phyloP scores from a whole-genome alignment of 2,888 invertebrate genomes.

The Atherix ibis region DNA sequence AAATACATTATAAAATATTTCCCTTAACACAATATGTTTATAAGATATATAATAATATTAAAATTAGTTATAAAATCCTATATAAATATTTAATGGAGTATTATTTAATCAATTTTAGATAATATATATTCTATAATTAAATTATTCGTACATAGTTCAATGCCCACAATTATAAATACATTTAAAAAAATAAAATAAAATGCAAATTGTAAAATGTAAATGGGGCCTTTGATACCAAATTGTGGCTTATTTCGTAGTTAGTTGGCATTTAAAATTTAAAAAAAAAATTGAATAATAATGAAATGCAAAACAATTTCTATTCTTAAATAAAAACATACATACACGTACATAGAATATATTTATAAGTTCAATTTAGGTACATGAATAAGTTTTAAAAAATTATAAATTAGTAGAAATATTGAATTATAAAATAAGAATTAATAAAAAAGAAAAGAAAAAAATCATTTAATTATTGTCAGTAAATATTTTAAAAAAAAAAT shows the following conservation, averaged over 20 bases:
- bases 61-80: not conserved
- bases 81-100: slow-evolving; percentile 1
- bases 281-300: slow-evolving; percentile 4
- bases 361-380: not conserved
- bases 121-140: too few species aligned
- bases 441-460: not conserved
- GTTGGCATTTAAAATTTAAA: slow-evolving; percentile 8
- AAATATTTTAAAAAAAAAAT: not conserved
- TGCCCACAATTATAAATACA: too few species aligned
- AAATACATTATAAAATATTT: not conserved
- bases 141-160: too few species aligned
- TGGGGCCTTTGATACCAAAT: slow-evolving; percentile 29
- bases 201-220: slow-evolving; percentile 7
- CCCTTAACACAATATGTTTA: not conserved
- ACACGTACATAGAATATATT: not conserved
- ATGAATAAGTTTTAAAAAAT: not conserved
- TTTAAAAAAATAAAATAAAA: slow-evolving; percentile 4
- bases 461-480: not conserved
- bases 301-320: slow-evolving; percentile 13
- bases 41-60: not conserved
- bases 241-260: slow-evolving; percentile 22
- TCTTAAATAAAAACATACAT: too few species aligned
- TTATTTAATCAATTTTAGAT: too few species aligned
- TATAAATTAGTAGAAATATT: not conserved
- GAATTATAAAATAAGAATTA: not conserved